Base-by-base conservation (phyloP, 2,113 vertebrate genomes). In the Hyperopisus bebe region DNA sequence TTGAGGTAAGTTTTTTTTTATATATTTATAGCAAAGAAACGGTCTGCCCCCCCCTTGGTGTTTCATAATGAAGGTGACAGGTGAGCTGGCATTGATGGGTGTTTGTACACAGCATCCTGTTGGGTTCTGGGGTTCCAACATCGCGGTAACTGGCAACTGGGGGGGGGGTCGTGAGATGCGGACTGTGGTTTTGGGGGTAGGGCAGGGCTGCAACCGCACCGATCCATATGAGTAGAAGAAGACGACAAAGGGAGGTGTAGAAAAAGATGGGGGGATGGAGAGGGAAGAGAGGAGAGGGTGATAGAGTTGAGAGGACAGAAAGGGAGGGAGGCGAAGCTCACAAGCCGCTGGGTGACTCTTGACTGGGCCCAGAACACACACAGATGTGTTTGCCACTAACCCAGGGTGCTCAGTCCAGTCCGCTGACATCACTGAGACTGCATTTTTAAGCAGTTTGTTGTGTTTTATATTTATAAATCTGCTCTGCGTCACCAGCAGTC, bases 21-120 rank as follows among this genome's bases (percentile, higher is more conserved):
- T 44, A 21, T 24, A 5, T 66, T 66, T 74, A 35, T 74, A 47
- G 82, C 24, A 84, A n/a, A 84, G 42, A 4, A 84, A 84, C 3
- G 10, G 21, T n/a, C 89, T 89, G 86, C 48, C 48, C 48, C 9
- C 27, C 27, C 66, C 27, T 35, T 1, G 5, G 11, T 31, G 10
- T 31, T 11, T 74, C 31, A 5, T 15, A 35, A 74, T 93, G 92
- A 94, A 6, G 83, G 86, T 87, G 80, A 70, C 70, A 74, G 70
- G 31, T 74, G 70, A 74, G 13, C 31, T 39, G 70, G 10, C 10
- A 11, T 74, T 35, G 31, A 31, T 39, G 11, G 31, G 35, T 17
- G 70, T 77, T 77, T 77, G 35, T 39, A 77, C 70, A 15, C n/a
- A 74, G 13, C 70, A 2, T 39, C 31, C 70, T 74, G 1, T 39